phyloP scores from a whole-genome alignment of 2,797 vertebrate genomes.

The Muraenolepis orangiensis region DNA sequence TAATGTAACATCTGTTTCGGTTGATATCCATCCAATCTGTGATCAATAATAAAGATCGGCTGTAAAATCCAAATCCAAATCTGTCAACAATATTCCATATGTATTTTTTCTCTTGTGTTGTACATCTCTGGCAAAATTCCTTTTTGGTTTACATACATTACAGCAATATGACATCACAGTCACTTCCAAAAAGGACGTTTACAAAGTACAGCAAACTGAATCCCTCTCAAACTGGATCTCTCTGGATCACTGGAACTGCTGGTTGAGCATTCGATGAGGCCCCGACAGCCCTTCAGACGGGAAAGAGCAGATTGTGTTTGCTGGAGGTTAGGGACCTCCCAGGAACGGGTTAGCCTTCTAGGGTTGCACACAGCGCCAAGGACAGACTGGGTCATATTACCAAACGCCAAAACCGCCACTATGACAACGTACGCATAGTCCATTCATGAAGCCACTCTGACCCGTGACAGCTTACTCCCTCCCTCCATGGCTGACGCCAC shows the following conservation, averaged over 20 bases:
- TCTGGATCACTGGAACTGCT: neutral
- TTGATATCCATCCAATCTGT: neutral
- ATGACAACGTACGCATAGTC: neutral
- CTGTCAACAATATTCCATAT: too few species aligned
- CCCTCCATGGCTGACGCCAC: too few species aligned
- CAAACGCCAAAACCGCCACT: neutral
- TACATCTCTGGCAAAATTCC: neutral
- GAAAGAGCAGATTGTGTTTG: slow-evolving; percentile 35
- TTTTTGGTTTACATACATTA: neutral
- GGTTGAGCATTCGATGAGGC: neutral
- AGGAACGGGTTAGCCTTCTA: slow-evolving; percentile 37
- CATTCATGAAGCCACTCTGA: neutral
- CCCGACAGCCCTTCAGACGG: slow-evolving; percentile 16
- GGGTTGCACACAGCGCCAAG: slow-evolving; percentile 36
- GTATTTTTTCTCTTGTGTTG: neutral
- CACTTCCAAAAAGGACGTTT: too few species aligned
- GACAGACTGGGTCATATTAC: slow-evolving; percentile 29
- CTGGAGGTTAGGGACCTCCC: slow-evolving; percentile 28
- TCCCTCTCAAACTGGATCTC: neutral
- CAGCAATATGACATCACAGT: neutral
- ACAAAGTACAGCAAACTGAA: neutral
- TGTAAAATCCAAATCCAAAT: neutral
- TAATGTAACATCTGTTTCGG: too few species aligned
- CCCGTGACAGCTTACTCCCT: neutral
- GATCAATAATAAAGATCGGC: neutral